These are phyloP conservation scores for Drosophila algonquin DNA, from an alignment of 2,888 invertebrate genomes.

Conservation along the genomic window DNA sequence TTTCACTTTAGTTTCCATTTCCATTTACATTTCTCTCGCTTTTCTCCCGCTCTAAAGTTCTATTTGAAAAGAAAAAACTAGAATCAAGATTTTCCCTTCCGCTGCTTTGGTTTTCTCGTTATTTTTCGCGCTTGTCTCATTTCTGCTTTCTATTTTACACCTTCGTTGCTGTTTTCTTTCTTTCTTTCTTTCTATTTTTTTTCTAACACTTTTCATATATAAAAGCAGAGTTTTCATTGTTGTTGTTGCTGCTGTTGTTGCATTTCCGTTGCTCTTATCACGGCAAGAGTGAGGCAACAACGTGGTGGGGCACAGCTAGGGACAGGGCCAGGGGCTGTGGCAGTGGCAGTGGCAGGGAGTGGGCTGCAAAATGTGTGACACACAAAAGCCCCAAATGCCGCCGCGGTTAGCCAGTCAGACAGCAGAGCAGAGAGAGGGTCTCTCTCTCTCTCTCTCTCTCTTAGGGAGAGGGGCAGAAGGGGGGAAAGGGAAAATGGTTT, in stretches of 20 bases:
- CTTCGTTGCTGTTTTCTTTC: not conserved
- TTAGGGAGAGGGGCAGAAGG: not conserved
- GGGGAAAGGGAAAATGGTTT: constrained; percentile 14
- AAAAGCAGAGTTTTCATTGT: constrained; percentile 6
- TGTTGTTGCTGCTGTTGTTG: constrained; percentile 12
- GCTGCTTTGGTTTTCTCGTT: constrained; percentile 19
- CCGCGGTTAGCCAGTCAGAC: constrained; percentile 4
- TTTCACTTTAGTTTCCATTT: not conserved
- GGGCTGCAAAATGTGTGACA: constrained; percentile 12
- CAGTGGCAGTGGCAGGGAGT: not conserved
- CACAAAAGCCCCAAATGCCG: constrained; percentile 21
- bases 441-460: too few species aligned
- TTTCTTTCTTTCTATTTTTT: not conserved
- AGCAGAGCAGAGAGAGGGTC: not conserved
- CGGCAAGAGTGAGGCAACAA: constrained; percentile 4
- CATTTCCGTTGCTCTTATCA: constrained; percentile 31
- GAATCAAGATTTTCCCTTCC: constrained; percentile 15
- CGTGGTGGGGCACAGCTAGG: not conserved
- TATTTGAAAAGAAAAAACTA: not conserved
- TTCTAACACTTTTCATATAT: constrained; percentile 2
- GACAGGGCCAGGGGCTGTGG: not conserved
- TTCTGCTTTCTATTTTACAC: constrained; percentile 14
- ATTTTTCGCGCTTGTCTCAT: not conserved
- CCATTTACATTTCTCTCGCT: not conserved
- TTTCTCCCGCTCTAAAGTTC: constrained; percentile 1